Conservation (phyloP, 2,888 invertebrate genomes). For the Therioaphis trifolii region DNA sequence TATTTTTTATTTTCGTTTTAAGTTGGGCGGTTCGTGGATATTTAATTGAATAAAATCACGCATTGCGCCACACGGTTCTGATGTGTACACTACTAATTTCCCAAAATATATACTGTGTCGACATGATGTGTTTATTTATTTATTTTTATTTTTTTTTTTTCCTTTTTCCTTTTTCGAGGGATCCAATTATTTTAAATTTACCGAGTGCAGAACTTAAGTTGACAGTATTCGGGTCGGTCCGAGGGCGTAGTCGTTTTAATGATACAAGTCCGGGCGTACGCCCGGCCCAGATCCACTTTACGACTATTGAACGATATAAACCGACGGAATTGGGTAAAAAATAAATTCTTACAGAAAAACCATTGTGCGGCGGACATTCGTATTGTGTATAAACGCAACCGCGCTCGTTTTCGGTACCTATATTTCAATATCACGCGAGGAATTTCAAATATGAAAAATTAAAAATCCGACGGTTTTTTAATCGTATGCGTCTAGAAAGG, state of each 20-base stretch:
- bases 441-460: no score
- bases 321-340: conserved; percentile 4
- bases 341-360: background rate
- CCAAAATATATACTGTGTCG: background rate
- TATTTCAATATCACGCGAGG: background rate
- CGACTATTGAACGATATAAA: conserved; percentile 9
- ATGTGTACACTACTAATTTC: conserved; percentile 7
- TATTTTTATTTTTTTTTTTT: background rate
- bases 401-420: background rate
- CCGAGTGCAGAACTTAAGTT: conserved; percentile 35
- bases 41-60: conserved; percentile 41
- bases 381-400: background rate
- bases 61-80: background rate
- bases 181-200: conserved; percentile 52
- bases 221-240: conserved; percentile 38
- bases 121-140: conserved; percentile 24
- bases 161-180: background rate
- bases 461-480: no score
- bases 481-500: no score
- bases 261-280: conserved; percentile 44
- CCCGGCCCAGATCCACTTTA: conserved; percentile 29
- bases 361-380: background rate
- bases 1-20: background rate
- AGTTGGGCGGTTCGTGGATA: background rate
- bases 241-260: conserved; percentile 47